phyloP scores from a whole-genome alignment of 1,140 invertebrate genomes.

The Drosophila repleta region DNA sequence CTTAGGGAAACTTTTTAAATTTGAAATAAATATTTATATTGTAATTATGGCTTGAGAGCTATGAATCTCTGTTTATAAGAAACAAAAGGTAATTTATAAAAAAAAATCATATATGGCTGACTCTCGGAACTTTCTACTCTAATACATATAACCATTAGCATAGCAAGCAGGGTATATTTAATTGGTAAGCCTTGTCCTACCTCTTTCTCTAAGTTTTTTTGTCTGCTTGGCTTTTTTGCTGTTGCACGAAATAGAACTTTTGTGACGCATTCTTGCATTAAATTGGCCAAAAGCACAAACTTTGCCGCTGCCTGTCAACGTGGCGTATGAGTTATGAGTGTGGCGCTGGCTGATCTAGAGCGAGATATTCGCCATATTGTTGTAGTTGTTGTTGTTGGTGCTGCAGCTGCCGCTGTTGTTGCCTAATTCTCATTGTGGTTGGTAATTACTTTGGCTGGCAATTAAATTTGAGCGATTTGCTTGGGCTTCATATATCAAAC shows the following conservation, averaged over 20 bases:
- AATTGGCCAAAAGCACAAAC: slow-evolving; percentile 31
- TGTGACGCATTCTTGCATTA: slow-evolving; percentile 58
- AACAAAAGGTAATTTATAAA: too few relatives aligned
- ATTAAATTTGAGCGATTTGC: slow-evolving; percentile 62
- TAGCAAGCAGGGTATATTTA: neutral
- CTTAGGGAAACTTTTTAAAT: too few relatives aligned
- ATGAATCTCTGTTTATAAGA: too few relatives aligned
- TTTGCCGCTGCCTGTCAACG: slow-evolving; percentile 34
- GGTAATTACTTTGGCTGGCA: slow-evolving; percentile 39
- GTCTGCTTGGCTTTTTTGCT: neutral
- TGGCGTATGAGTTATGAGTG: slow-evolving; percentile 38
- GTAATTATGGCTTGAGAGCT: too few relatives aligned
- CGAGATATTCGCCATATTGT: slow-evolving; percentile 10
- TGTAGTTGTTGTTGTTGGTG: neutral
- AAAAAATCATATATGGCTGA: too few relatives aligned
- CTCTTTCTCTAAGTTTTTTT: neutral
- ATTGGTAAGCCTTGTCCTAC: neutral
- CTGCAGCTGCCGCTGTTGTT: neutral
- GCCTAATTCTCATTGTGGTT: slow-evolving; percentile 15
- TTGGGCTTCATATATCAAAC: slow-evolving; percentile 62
- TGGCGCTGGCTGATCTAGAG: slow-evolving; percentile 17
- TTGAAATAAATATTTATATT: too few relatives aligned
- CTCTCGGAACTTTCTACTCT: too few relatives aligned
- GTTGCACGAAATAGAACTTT: slow-evolving; percentile 32
- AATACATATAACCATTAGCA: too few relatives aligned